Evolutionary conservation across 2,888 invertebrate genomes (phyloP), one percentile per base, ranked within the genome.

Genomic region (Platerodrilus igneus): DNA sequence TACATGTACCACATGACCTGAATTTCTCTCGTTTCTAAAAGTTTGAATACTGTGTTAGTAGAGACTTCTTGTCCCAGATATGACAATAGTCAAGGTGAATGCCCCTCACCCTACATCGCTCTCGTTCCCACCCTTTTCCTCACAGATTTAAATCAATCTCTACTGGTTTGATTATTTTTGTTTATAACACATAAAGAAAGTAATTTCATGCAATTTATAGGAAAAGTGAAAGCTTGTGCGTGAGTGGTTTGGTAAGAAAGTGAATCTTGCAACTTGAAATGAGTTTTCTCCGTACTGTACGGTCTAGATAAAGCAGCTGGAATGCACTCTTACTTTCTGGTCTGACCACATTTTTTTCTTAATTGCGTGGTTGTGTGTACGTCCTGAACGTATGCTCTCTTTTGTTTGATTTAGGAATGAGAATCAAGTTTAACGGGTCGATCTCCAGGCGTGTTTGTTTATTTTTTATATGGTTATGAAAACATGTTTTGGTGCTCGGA

Each of bases 31-130:
- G 22, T 23, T 39, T 33, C 41, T 15, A 33, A 38, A 45, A 33
- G 40, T 44, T 42, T 28, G 28, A 42, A 33, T 30, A 14, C 30
- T 14, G 33, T 30, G 13, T 10, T 16, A 31, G 13, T 13, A 37
- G 33, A 32, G 11, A 18, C 29, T 30, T 34, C 41, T 38, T 52
- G 53, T 49, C 47, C 53, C 41, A 53, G 41, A 56, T 54, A 5
- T 50, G 45, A n/a, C n/a, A 46, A 46, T 36, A 51, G 52, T 60
- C 60, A 61, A 62, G 63, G 62, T 62, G 59, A 62, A 59, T 58
- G 59, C 51, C 58, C 59, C 48, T 49, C 42, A 52, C 47, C 33
- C 49, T 42, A 46, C n/a, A 33, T 26, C 25, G 45, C 33, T 45
- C 51, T 45, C 51, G 37, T 47, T 41, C 37, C 29, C 32, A 30